These are phyloP conservation scores for Phyllotreta cruciferae DNA, from an alignment of 2,888 invertebrate species.

Conservation along the genomic window DNA sequence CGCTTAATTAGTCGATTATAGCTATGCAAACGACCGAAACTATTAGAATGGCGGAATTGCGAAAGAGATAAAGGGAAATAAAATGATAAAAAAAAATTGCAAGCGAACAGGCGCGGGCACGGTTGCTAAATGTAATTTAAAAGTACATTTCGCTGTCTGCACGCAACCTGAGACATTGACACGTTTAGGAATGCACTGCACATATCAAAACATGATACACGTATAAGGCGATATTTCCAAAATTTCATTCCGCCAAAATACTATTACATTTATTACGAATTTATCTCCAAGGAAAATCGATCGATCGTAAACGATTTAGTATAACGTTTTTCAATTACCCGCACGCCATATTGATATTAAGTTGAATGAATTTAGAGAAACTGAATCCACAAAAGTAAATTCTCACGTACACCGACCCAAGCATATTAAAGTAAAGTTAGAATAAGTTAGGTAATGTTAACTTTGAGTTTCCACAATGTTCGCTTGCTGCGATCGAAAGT, in stretches of 20 bases:
- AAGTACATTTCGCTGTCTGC: slow-evolving; percentile 20
- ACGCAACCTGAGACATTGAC: slow-evolving; percentile 18
- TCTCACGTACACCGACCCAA: too few relatives aligned
- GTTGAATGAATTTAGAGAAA: too few relatives aligned
- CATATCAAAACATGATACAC: slow-evolving; percentile 12
- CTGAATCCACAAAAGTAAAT: too few relatives aligned
- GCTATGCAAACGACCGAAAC: slow-evolving; percentile 16
- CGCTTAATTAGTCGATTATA: slow-evolving; percentile 13
- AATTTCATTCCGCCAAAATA: neutral
- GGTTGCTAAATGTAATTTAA: slow-evolving; percentile 23
- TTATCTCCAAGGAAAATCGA: too few relatives aligned
- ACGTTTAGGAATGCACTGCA: slow-evolving; percentile 18
- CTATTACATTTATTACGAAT: too few relatives aligned
- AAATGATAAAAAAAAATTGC: neutral
- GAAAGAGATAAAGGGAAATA: neutral
- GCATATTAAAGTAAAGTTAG: too few relatives aligned
- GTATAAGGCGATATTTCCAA: neutral
- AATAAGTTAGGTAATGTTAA: too few relatives aligned
- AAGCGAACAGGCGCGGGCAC: neutral
- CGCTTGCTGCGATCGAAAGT: too few relatives aligned
- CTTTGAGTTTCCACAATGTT: too few relatives aligned
- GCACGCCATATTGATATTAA: too few relatives aligned
- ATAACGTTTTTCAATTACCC: too few relatives aligned
- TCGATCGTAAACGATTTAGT: too few relatives aligned
- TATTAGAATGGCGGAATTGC: slow-evolving; percentile 11